phyloP scores from a whole-genome alignment of 2,888 invertebrate species.

The Rhogogaster chlorosoma region DNA sequence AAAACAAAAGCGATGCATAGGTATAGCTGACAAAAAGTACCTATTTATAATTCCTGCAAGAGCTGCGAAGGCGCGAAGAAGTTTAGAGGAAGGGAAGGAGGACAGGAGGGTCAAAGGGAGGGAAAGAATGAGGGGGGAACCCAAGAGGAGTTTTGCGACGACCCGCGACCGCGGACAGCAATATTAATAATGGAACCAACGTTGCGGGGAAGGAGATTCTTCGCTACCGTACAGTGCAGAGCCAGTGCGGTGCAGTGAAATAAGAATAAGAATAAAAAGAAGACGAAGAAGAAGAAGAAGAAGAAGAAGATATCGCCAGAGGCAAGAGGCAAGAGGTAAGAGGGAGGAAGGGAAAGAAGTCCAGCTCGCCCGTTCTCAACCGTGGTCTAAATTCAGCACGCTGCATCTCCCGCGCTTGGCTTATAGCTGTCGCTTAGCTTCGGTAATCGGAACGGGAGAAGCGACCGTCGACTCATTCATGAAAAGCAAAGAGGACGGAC shows the following conservation, averaged over 20 bases:
- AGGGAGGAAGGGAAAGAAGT: constrained; percentile 60
- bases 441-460: constrained; percentile 51
- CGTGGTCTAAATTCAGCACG: constrained; percentile 48
- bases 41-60: constrained; percentile 35
- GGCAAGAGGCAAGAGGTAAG: constrained; percentile 54
- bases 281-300: constrained; percentile 42
- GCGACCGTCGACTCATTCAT: constrained; percentile 73
- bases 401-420: constrained; percentile 56
- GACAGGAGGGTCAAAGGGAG: constrained; percentile 27
- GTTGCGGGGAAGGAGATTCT: constrained; percentile 52
- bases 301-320: background rate
- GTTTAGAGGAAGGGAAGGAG: background rate
- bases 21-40: background rate
- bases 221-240: background rate
- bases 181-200: constrained; percentile 73
- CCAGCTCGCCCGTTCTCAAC: background rate
- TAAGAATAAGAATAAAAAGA: constrained; percentile 40
- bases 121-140: constrained; percentile 50
- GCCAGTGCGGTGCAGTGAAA: background rate
- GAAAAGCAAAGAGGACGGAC: constrained; percentile 66
- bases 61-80: background rate
- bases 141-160: constrained; percentile 52
- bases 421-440: constrained; percentile 64
- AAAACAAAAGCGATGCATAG: constrained; percentile 14
- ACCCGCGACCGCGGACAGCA: constrained; percentile 62